Base-by-base conservation (phyloP, 2,888 invertebrate species). In the Liopterus haemorrhoidalis region DNA sequence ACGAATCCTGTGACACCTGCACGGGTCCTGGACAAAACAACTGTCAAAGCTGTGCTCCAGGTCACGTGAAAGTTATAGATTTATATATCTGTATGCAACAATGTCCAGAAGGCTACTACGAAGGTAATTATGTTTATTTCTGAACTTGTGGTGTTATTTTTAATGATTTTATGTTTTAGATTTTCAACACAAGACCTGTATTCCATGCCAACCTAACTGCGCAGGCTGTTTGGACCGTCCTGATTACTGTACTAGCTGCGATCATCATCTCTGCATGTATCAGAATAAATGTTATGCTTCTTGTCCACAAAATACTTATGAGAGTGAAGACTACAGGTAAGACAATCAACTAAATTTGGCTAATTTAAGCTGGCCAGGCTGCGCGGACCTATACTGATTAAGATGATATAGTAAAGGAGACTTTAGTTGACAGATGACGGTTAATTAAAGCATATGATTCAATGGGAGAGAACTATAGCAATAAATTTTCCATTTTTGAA, bases 21-120 rank as follows among this genome's bases (percentile, higher is more conserved):
- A 86, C 85, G 16, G 92, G 91, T 5, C 81, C 89, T 3, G 87
- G 88, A 8, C 87, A 86, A 62, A 87, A 88, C 62, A 87, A 87
- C 41, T 91, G 91, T 60, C 70, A 89, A 31, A 82, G 85, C 2
- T 91, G 91, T 65, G 84, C 87, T 0, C 85, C 87, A 3, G 86
- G 85, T 33, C 87, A 90, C 63, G 74, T 89, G 32, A 75, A 86
- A 59, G 85, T 90, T 38, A 81, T 82, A 11, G 91, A 91, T 69
- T 73, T 91, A 49, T 86, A 87, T 28, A 85, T 90, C 14, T 92
- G 92, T 59, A 72, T 91, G 48, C 88, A 89, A 64, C 82, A 85
- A 58, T 92, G 92, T 62, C 90, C 91, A 0, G 89, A 90, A 61
- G 88, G 90, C 36, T 92, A 91, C 63, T 91, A 82, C 70, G 87